These are phyloP conservation scores for Dipodomys spectabilis DNA, from an alignment of 2,113 vertebrate genomes.

Conservation along the genomic window DNA sequence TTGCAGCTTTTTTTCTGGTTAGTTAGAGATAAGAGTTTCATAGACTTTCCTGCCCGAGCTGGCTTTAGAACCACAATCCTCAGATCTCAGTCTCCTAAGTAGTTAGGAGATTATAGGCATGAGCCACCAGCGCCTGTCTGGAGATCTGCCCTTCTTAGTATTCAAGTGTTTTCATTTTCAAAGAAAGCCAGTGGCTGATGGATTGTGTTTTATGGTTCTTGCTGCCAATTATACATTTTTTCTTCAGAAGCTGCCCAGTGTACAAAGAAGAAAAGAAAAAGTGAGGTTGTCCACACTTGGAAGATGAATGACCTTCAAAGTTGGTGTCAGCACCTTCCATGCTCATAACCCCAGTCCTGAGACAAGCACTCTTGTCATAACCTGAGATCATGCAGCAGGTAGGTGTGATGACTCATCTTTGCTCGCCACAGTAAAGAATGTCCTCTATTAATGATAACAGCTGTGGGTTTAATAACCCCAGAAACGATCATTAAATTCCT, in stretches of 20 bases:
- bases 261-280: constrained; percentile 40
- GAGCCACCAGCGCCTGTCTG: too few relatives aligned
- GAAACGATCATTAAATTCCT: constrained; percentile 89
- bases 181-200: constrained; percentile 57
- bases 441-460: constrained; percentile 91
- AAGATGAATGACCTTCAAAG: constrained; percentile 67
- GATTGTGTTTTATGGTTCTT: constrained; percentile 61
- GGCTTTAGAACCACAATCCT: too few relatives aligned
- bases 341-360: constrained; percentile 72
- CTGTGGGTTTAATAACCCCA: constrained; percentile 90
- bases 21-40: too few relatives aligned
- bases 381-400: constrained; percentile 69
- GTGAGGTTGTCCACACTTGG: constrained; percentile 47
- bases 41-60: too few relatives aligned
- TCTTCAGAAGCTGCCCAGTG: constrained; percentile 64
- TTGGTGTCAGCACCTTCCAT: constrained; percentile 44
- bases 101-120: too few relatives aligned
- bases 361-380: constrained; percentile 78
- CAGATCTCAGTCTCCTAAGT: too few relatives aligned
- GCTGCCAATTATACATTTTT: constrained; percentile 66
- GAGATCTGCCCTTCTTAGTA: constrained; percentile 60
- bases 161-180: constrained; percentile 62
- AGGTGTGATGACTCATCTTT: constrained; percentile 82
- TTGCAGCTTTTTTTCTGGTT: too few relatives aligned
- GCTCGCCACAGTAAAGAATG: constrained; percentile 82